Evolutionary conservation across 2,797 vertebrate genomes (phyloP).

Genomic region (Chrysocyon brachyurus): DNA sequence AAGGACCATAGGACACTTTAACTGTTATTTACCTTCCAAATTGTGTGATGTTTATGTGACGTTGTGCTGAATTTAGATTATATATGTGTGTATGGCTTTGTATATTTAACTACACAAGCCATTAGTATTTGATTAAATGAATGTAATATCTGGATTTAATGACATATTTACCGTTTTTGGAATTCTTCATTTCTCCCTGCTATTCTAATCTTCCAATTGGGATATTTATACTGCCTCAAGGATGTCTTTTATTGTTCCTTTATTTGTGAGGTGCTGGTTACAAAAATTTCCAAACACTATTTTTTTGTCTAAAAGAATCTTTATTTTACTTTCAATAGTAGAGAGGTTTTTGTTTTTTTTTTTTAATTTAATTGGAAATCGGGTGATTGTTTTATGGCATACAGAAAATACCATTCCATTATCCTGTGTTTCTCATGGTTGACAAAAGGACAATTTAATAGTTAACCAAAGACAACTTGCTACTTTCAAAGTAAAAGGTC

Average conservation of each 20-base stretch:
- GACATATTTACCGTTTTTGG: background rate
- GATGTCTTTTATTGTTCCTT: background rate
- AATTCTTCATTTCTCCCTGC: background rate
- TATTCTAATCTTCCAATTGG: background rate
- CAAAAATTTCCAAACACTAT: background rate
- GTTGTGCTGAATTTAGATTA: background rate
- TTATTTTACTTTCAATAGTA: background rate
- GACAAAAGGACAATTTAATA: background rate
- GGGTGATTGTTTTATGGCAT: background rate
- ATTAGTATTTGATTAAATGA: background rate
- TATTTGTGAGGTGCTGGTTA: background rate
- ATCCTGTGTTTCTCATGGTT: background rate
- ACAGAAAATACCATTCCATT: background rate
- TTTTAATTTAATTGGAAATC: background rate
- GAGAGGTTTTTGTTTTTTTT: background rate
- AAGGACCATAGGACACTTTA: background rate
- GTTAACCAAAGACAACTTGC: background rate
- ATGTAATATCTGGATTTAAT: background rate
- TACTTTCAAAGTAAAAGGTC: background rate
- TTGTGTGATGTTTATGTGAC: background rate
- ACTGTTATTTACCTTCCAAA: background rate
- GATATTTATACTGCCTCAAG: background rate
- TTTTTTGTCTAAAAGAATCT: background rate
- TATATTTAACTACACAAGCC: background rate
- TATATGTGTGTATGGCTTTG: background rate